Conservation (phyloP, 1,140 invertebrate genomes). For the Periplaneta americana region DNA sequence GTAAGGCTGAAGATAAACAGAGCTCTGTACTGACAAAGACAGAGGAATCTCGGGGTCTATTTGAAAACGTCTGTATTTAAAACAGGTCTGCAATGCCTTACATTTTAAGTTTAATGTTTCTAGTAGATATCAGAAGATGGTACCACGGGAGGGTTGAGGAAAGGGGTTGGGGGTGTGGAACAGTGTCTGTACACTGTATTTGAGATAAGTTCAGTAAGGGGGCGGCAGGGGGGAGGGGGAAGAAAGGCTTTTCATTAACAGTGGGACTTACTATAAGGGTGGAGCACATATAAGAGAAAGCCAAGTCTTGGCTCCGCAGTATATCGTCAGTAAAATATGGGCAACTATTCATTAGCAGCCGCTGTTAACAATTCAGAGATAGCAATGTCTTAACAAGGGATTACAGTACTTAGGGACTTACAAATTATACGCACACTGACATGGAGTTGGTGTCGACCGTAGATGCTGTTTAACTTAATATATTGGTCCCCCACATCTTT, state of each 20-base stretch:
- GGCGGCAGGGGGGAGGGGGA: neutral
- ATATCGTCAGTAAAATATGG: constrained; percentile 11
- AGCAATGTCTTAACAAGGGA: constrained; percentile 15
- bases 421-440: constrained; percentile 10
- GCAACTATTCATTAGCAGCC: constrained; percentile 16
- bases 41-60: neutral
- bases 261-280: neutral
- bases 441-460: neutral
- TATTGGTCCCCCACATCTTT: neutral
- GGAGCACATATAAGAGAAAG: neutral
- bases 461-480: neutral
- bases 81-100: constrained; percentile 8
- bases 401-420: constrained; percentile 17
- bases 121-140: constrained; percentile 12
- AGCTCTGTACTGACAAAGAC: neutral
- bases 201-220: constrained; percentile 3
- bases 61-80: constrained; percentile 5
- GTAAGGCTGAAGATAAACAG: neutral
- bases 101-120: constrained; percentile 15
- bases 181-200: constrained; percentile 11
- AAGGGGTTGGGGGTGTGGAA: neutral
- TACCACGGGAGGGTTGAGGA: neutral
- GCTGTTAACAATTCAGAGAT: constrained; percentile 14
- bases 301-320: neutral
- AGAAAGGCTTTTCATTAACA: constrained; percentile 9